phyloP scores from a whole-genome alignment of 2,888 invertebrate genomes.

The Galeruca laticollis region DNA sequence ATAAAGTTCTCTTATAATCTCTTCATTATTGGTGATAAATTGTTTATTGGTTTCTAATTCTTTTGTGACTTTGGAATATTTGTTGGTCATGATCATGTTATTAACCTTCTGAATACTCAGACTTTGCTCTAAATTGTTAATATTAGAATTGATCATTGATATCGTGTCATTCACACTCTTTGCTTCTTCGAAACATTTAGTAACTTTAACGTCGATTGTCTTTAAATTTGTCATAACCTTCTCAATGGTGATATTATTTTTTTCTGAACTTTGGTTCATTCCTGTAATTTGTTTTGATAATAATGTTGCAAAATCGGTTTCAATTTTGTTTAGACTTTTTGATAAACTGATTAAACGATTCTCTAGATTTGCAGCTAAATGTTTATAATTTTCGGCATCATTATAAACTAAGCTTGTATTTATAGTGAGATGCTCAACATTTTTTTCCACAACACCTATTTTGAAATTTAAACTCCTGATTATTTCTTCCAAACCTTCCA shows the following conservation, averaged over 20 bases:
- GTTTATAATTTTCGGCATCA: neutral
- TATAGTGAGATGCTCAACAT: neutral
- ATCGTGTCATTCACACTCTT: neutral
- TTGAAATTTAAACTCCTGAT: neutral
- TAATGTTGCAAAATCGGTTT: neutral
- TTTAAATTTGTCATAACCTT: neutral
- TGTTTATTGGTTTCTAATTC: neutral
- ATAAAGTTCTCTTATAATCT: neutral
- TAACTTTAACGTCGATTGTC: neutral
- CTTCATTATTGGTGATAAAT: neutral
- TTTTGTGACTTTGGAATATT: neutral
- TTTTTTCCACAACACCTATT: neutral
- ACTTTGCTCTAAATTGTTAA: neutral
- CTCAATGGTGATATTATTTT: neutral
- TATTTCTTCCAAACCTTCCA: conserved; percentile 8
- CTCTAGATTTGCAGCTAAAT: neutral
- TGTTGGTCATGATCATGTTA: too few species aligned
- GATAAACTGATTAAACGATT: neutral
- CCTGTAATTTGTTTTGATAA: neutral
- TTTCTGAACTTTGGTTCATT: neutral
- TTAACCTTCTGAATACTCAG: neutral
- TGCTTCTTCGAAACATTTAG: neutral
- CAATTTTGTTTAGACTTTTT: neutral
- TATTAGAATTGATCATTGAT: neutral
- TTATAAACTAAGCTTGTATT: neutral